Evolutionary conservation across 2,888 invertebrate species (phyloP), one percentile per base, ranked within the genome.

Genomic region (Drosophila siamana): DNA sequence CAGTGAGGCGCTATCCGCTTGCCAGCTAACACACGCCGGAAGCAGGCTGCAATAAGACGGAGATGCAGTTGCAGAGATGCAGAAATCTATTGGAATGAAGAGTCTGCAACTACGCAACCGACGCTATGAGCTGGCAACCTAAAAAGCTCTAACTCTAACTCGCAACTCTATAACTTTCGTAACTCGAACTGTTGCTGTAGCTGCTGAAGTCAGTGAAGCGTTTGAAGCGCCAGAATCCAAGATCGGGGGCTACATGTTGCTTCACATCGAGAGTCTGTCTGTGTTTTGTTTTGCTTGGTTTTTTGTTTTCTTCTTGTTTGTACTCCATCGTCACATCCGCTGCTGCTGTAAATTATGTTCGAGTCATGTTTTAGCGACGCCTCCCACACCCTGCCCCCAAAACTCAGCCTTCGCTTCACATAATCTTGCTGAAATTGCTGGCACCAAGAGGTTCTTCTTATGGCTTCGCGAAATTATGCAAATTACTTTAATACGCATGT

Each of bases 21-120:
- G 0, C 96, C 97, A 2, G 96, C 95, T 80, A 96, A 92, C 41
- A 96, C 94, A 66, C 96, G 94, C 28, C 96, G 94, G 93, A 96
- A 97, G 90, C 97, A 97, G 52, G 95, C 97, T 96, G 93, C 86
- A 84, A 86, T 66, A 57, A 38, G 54, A 64, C 44, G 54, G 33
- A 55, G 63, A 43, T 56, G 72, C 56, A 50, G 50, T 22, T 22
- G 26, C 33, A 41, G 33, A 38, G 47, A 48, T 69, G 61, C 50
- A 61, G 54, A 51, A 75, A 56, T 46, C 47, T 66, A 64, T 40
- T 38, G 55, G 44, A 50, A 46, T 52, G 51, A 3, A 15, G 16
- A 16, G 28, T 28, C 16, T 47, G 47, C 19, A 3, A 15, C 28
- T 11, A 19, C 24, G 8, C 26, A 26, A 26, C 46, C 28, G 28